Base-by-base conservation (phyloP, 2,113 vertebrate species). In the Etheostoma spectabile region DNA sequence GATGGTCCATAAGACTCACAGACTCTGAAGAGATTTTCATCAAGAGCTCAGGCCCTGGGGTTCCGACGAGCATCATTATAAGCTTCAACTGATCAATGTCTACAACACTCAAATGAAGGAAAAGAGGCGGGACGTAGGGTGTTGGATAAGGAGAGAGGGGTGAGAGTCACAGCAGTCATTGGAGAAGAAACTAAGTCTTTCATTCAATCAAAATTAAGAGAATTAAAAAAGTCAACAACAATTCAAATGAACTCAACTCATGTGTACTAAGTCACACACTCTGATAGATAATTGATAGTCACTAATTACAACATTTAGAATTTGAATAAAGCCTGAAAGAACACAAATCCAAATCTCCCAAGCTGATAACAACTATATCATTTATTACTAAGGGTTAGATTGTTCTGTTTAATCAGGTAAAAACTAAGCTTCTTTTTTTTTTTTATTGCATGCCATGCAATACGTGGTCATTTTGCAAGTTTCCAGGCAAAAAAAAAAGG, bases 81-180 rank as follows among this genome's bases (percentile, higher is more conserved):
- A 96, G 96, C 96, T 97, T 98, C 97, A 99, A 98, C 95, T 98
- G 97, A 98, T 98, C 98, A 98, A 99, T 98, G 96, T 99, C 98
- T 99, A 98, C 92, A 95, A 93, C 94, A 93, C 94, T 95, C 95
- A 95, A 95, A 97, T 99, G 96, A 99, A 99, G 98, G 97, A 99
- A 98, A 98, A 99, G 95, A 94, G 95, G 94, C 83, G 63, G 84
- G 85, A 84, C 63, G 80, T 74, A 82, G 59, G 68, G 63, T 22
- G 21, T 48, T 67, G 52, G 73, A 53, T 35, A 27, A 48, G 51
- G 62, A 78, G 55, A 79, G 83, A 86, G 30, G 78, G 61, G 33
- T 19, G 71, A 63, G 74, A 48, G 69, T 59, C 16, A 42, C 51
- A 74, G 35, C 60, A 57, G 70, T 57, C 22, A 65, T 64, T 45